Conservation (phyloP, 2,797 vertebrate genomes). For the Vultur gryphus region DNA sequence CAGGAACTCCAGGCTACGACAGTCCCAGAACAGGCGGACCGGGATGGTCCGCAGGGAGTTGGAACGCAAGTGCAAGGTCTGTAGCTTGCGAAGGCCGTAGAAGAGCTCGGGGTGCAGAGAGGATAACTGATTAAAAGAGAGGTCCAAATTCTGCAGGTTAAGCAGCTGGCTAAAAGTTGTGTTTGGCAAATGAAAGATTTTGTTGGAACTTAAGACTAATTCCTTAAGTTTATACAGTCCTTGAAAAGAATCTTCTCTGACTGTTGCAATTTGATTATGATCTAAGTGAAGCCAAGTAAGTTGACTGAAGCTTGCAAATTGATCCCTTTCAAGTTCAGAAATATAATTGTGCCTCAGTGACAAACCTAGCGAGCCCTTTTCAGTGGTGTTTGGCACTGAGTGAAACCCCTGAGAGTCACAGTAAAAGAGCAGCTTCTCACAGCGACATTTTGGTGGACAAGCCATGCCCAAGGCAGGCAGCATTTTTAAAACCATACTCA, state of each 20-base stretch:
- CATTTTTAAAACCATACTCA: constrained; percentile 97
- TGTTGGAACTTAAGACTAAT: constrained; percentile 98
- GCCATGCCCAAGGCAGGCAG: constrained; percentile 96
- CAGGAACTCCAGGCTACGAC: constrained; percentile 96
- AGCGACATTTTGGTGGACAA: constrained; percentile 99
- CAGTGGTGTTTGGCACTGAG: constrained; percentile 95
- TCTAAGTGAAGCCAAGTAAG: constrained; percentile 98
- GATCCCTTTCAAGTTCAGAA: constrained; percentile 93
- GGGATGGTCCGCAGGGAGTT: constrained; percentile 97
- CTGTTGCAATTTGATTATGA: constrained; percentile 96
- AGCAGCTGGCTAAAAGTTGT: constrained; percentile 99
- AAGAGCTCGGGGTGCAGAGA: constrained; percentile 96
- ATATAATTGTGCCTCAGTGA: constrained; percentile 98
- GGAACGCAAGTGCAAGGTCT: constrained; percentile 95
- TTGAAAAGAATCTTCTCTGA: constrained; percentile 98
- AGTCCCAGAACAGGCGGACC: constrained; percentile 97
- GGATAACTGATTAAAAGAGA: constrained; percentile 98
- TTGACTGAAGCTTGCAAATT: constrained; percentile 97
- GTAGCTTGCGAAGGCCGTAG: constrained; percentile 95
- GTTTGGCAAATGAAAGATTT: constrained; percentile 99
- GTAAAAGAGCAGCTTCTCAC: constrained; percentile 99
- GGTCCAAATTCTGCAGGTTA: constrained; percentile 97
- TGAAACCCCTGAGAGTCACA: constrained; percentile 98
- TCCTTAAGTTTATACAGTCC: constrained; percentile 99
- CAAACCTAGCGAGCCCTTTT: constrained; percentile 95